Evolutionary conservation across 2,888 invertebrate genomes (phyloP).

Genomic region (Entomobrya multifasciata): DNA sequence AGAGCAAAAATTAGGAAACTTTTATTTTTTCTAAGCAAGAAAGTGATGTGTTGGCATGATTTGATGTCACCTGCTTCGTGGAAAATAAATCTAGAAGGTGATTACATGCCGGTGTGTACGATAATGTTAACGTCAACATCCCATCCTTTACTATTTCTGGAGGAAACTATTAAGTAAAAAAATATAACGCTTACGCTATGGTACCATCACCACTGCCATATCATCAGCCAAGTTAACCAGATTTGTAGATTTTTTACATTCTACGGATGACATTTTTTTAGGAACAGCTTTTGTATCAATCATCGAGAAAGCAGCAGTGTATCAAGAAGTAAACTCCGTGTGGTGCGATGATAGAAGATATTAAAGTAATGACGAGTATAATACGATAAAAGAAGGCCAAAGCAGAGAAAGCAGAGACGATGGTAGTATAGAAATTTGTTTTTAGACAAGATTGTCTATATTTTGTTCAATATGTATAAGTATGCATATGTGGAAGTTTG

Average conservation of each 20-base stretch:
- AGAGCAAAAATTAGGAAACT: neutral
- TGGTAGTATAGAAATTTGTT: neutral
- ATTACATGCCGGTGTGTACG: neutral
- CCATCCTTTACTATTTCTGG: too few species aligned
- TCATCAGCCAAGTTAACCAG: too few species aligned
- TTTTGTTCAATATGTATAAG: neutral
- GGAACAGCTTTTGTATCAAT: neutral
- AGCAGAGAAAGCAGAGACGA: neutral
- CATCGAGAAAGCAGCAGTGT: neutral
- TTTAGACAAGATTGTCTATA: neutral
- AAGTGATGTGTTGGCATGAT: conserved; percentile 30
- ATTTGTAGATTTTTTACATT: neutral
- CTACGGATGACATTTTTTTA: neutral
- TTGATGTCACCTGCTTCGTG: conserved; percentile 2
- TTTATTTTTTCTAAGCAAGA: neutral
- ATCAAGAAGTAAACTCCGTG: too few species aligned
- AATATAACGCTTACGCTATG: too few species aligned
- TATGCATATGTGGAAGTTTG: neutral
- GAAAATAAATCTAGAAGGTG: neutral
- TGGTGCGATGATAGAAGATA: too few species aligned
- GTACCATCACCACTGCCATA: too few species aligned
- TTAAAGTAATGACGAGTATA: conserved; percentile 11
- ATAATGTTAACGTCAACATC: conserved; percentile 1
- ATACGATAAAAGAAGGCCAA: conserved; percentile 38
- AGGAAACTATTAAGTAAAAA: too few species aligned